Base-by-base conservation (phyloP, 2,888 invertebrate genomes). In the Clepsis dumicolana region DNA sequence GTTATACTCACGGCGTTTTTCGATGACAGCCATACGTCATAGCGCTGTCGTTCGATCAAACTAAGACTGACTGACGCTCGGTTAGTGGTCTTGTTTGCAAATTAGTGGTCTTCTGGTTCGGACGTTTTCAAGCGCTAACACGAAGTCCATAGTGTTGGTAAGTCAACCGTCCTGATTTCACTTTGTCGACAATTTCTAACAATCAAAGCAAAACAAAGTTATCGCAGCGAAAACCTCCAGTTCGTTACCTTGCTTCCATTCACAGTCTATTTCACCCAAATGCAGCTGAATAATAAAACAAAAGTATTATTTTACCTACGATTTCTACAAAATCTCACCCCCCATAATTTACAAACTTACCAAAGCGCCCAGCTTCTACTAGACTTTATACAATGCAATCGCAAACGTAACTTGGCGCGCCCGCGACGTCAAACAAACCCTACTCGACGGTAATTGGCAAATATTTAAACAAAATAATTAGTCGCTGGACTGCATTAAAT, bases 381-480 rank as follows among this genome's bases (percentile, higher is more conserved):
- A 29, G 18, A 14, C 10, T 18, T 5, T n/a, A 56, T 54, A 65
- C 21, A 8, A 60, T 27, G 25, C 48, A 29, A n/a, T 18, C n/a
- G 69, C 38, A 65, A 35, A 52, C 18, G 16, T 64, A 68, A 54
- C 59, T 27, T 61, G 29, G 69, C 29, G 50, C 52, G 61, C 38
- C 35, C 53, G 56, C 66, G 61, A 64, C 62, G 56, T 62, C 65
- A 61, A 65, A 72, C 78, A 78, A 79, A 79, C 80, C 80, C 71
- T 62, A 69, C 67, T 71, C 72, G 71, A 70, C 72, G 71, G 71
- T 80, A 80, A 80, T 81, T 80, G 81, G 74, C 79, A 81, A 80
- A 80, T 80, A 80, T 80, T 80, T 80, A 79, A 76, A 79, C 81
- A 77, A 78, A 81, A 77, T 80, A 80, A 80, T 80, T 79, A 80